phyloP scores from a whole-genome alignment of 2,888 invertebrate species.

The Folsomia candida region DNA sequence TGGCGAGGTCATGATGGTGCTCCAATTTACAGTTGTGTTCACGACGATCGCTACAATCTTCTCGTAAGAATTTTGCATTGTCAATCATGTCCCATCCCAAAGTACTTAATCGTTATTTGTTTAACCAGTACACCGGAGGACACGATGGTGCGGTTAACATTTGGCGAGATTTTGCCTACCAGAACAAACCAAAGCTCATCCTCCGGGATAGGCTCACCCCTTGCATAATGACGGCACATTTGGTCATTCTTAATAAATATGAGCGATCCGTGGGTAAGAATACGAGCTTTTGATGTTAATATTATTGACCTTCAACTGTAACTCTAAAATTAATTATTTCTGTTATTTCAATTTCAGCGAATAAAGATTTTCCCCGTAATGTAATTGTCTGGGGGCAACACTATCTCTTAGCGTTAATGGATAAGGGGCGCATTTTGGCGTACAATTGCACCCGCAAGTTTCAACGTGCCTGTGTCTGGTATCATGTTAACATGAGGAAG shows the following conservation, averaged over 20 bases:
- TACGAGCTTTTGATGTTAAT: neutral
- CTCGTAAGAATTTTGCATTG: conserved; percentile 24
- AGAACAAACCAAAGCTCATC: conserved; percentile 18
- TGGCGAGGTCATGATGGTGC: conserved; percentile 38
- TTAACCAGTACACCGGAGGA: conserved; percentile 36
- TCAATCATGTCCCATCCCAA: neutral
- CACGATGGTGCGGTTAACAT: conserved; percentile 33
- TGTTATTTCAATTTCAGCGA: conserved; percentile 15
- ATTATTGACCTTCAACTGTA: neutral
- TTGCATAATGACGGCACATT: neutral
- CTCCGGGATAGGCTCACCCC: conserved; percentile 11
- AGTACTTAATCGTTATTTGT: neutral
- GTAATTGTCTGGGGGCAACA: conserved; percentile 19
- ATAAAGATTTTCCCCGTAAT: conserved; percentile 29
- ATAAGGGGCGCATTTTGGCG: conserved; percentile 25
- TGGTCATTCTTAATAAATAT: neutral
- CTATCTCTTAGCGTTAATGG: conserved; percentile 29
- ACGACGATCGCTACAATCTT: conserved; percentile 27
- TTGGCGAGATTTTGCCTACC: conserved; percentile 31
- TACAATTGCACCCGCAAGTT: neutral
- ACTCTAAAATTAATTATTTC: neutral
- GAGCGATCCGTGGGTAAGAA: conserved; percentile 1
- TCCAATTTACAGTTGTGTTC: conserved; percentile 35
- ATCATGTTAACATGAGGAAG: conserved; percentile 6
- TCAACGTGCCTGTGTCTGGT: neutral